Conservation (phyloP, 2,113 vertebrate genomes). For the Cavia porcellus region DNA sequence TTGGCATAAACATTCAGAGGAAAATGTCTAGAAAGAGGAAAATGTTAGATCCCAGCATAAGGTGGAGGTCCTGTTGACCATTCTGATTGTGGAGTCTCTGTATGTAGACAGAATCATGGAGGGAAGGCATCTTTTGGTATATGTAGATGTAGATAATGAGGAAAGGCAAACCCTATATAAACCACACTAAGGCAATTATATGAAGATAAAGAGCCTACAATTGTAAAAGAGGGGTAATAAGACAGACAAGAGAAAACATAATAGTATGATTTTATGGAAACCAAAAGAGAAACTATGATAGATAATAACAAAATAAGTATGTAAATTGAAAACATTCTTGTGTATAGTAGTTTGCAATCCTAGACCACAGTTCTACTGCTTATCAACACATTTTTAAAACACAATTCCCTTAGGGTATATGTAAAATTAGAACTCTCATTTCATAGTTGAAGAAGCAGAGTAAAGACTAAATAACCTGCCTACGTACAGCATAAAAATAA, state of each 20-base stretch:
- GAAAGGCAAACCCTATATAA: not conserved
- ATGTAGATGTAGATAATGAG: not conserved
- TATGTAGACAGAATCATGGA: not conserved
- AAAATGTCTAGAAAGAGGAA: not conserved
- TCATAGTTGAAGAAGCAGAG: not conserved
- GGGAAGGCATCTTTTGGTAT: not conserved
- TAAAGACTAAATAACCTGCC: not conserved
- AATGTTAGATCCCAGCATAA: not conserved
- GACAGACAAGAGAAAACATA: not conserved
- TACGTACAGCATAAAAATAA: not conserved
- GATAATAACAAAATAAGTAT: not conserved
- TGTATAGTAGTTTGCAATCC: not conserved
- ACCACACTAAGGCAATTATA: not conserved
- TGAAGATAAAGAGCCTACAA: not conserved
- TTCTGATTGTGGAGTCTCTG: not conserved
- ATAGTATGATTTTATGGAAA: not conserved
- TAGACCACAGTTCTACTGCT: not conserved
- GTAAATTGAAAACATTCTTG: not conserved
- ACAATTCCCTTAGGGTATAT: not conserved
- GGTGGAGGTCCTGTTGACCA: not conserved
- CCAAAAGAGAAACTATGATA: not conserved
- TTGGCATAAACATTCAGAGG: not conserved
- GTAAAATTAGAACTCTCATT: not conserved
- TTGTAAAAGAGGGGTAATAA: not conserved
- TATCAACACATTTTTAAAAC: not conserved